phyloP scores from a whole-genome alignment of 2,888 invertebrate genomes.

The Tromatobia lineatoria region DNA sequence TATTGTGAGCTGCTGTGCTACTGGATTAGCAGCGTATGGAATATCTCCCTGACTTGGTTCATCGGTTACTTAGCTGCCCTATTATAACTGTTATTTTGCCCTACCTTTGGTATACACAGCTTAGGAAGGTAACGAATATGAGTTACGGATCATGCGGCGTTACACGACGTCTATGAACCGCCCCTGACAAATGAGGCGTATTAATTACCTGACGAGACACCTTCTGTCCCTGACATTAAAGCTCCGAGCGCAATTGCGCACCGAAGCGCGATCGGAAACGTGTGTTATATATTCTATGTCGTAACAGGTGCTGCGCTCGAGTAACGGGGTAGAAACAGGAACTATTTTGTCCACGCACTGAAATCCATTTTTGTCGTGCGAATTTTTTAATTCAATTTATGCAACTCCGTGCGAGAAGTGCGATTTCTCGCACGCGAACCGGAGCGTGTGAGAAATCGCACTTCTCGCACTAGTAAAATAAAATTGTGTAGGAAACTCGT shows the following conservation, averaged over 20 bases:
- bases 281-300: not conserved
- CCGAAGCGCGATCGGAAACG: not conserved
- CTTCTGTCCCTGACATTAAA: constrained; percentile 65
- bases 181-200: constrained; percentile 51
- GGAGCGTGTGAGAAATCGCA: too few species aligned
- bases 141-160: constrained; percentile 6
- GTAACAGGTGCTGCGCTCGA: not conserved
- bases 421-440: too few species aligned
- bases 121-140: not conserved
- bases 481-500: too few species aligned
- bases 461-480: too few species aligned
- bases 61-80: constrained; percentile 8
- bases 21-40: constrained; percentile 6
- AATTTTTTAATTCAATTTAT: too few species aligned
- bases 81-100: not conserved
- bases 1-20: constrained; percentile 21
- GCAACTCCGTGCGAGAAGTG: too few species aligned
- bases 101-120: too few species aligned
- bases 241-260: constrained; percentile 18
- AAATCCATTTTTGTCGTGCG: too few species aligned
- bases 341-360: not conserved
- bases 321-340: not conserved
- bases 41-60: not conserved
- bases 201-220: constrained; percentile 64
- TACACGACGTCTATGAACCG: constrained; percentile 35